phyloP scores from a whole-genome alignment of 1,140 invertebrate genomes.

The Paracyclopina nana region DNA sequence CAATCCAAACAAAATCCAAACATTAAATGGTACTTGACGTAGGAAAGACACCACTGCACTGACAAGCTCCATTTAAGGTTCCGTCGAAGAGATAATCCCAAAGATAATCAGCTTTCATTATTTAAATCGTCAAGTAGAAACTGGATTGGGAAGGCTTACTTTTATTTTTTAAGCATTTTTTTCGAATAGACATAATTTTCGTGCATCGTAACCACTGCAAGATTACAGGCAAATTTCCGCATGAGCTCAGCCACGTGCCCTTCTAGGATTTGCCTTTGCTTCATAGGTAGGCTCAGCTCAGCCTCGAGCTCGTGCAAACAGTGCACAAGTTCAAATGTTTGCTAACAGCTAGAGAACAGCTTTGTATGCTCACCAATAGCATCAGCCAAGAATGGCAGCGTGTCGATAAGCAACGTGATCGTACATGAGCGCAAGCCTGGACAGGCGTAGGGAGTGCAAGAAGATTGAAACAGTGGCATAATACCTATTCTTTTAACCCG shows the following conservation, averaged over 20 bases:
- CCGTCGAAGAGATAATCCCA: too few species aligned
- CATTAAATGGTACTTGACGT: too few species aligned
- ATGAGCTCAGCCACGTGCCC: constrained; percentile 37
- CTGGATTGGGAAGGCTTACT: too few species aligned
- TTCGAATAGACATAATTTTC: too few species aligned
- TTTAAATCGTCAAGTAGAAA: too few species aligned
- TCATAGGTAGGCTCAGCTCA: constrained; percentile 9
- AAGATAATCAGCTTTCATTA: too few species aligned
- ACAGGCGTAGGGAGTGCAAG: constrained; percentile 53
- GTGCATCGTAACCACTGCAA: constrained; percentile 35
- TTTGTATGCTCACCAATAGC: background rate
- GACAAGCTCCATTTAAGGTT: too few species aligned
- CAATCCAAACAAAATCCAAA: too few species aligned
- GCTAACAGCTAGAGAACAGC: constrained; percentile 42
- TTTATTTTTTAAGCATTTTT: too few species aligned
- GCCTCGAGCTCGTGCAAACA: constrained; percentile 37
- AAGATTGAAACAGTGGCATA: constrained; percentile 49
- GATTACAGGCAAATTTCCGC: constrained; percentile 49
- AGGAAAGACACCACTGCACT: too few species aligned
- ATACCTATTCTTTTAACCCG: too few species aligned
- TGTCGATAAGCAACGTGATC: constrained; percentile 56
- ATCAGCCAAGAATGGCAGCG: constrained; percentile 58
- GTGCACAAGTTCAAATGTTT: constrained; percentile 55
- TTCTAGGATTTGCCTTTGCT: constrained; percentile 19
- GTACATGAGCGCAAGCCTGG: constrained; percentile 62